Conservation (phyloP, 2,797 vertebrate species). For the Lithobates pipiens region DNA sequence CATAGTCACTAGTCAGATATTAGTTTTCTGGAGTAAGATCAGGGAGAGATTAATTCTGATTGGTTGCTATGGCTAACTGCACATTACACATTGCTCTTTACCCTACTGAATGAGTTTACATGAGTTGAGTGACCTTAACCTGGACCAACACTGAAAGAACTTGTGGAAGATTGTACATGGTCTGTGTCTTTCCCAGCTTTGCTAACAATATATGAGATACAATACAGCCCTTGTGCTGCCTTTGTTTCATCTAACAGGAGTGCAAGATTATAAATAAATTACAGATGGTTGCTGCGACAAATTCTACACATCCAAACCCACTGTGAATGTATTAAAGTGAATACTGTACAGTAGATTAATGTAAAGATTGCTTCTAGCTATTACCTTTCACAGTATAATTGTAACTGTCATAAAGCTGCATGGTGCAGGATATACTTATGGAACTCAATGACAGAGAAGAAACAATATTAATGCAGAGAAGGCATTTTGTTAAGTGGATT, state of each 20-base stretch:
- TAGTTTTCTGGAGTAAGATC: too few relatives aligned
- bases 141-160: too few relatives aligned
- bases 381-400: background rate
- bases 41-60: too few relatives aligned
- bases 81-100: too few relatives aligned
- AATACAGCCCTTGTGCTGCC: too few relatives aligned
- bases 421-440: background rate
- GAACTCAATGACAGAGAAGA: background rate
- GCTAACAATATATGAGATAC: conserved; percentile 4
- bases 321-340: background rate
- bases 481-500: background rate
- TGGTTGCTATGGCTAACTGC: too few relatives aligned
- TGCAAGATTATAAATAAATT: background rate
- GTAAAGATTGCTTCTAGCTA: background rate
- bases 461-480: background rate
- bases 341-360: background rate
- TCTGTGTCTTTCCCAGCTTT: too few relatives aligned
- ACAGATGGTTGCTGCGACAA: background rate
- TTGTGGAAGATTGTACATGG: too few relatives aligned
- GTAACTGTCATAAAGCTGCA: background rate
- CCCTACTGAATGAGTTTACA: too few relatives aligned
- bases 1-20: too few relatives aligned
- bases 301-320: background rate
- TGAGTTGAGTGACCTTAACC: too few relatives aligned
- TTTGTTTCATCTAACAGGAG: background rate